These are phyloP conservation scores for Pomatostomus ruficeps DNA, from an alignment of 2,113 vertebrate species.

Conservation along the genomic window DNA sequence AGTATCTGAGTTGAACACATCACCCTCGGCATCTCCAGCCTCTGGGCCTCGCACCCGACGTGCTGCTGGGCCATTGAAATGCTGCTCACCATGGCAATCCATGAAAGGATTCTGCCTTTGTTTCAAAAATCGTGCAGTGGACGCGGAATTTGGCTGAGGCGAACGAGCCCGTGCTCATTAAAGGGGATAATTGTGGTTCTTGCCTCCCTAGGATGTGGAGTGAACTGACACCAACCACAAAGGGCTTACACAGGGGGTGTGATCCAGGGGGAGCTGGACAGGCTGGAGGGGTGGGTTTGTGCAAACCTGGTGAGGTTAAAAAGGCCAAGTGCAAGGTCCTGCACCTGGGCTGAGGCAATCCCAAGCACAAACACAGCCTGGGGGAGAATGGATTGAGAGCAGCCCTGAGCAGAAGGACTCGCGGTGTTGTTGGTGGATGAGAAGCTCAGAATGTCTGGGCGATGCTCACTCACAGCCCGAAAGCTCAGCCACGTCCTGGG, in stretches of 20 bases:
- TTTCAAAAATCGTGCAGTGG: not conserved
- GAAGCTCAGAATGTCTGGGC: not conserved
- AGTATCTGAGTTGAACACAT: not conserved
- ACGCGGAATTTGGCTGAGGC: not conserved
- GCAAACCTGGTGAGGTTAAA: not conserved
- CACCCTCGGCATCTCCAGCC: not conserved
- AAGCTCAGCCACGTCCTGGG: not conserved
- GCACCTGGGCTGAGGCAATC: not conserved
- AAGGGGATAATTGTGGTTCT: not conserved
- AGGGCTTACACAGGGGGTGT: not conserved
- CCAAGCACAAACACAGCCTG: not conserved
- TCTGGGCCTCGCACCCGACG: not conserved
- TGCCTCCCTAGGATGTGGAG: not conserved
- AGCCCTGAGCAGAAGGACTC: not conserved
- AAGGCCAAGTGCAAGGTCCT: not conserved
- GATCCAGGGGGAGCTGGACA: not conserved
- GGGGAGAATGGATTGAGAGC: not conserved
- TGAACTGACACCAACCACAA: not conserved
- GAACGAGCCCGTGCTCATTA: not conserved
- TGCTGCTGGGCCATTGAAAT: not conserved
- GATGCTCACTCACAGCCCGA: not conserved
- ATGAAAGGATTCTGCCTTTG: not conserved
- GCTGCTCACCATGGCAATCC: not conserved
- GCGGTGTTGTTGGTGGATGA: not conserved
- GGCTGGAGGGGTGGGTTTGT: not conserved